phyloP scores from a whole-genome alignment of 2,888 invertebrate genomes.

The Lochmaea capreae region DNA sequence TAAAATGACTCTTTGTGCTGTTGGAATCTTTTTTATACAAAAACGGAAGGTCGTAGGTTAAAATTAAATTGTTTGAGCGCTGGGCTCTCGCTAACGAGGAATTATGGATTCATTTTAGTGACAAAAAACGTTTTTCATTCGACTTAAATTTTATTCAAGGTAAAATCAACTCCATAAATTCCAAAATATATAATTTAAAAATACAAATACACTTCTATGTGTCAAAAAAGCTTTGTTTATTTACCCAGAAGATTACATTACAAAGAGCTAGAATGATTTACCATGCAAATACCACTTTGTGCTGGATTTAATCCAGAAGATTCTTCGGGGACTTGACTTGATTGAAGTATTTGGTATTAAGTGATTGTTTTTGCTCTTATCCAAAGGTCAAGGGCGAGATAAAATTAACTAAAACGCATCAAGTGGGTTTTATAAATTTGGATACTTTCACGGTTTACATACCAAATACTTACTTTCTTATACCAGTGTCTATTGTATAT shows the following conservation, averaged over 20 bases:
- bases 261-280: neutral
- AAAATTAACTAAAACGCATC: neutral
- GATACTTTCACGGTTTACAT: neutral
- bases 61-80: no score
- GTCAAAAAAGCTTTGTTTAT: neutral
- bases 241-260: neutral
- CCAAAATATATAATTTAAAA: no score
- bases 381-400: neutral
- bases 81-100: no score
- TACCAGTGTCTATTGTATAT: no score
- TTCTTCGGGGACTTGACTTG: conserved; percentile 4
- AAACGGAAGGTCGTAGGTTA: no score
- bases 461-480: no score
- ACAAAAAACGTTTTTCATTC: no score
- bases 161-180: no score
- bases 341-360: neutral
- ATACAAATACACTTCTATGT: neutral
- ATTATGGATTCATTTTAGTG: no score
- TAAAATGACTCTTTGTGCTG: no score
- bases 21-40: no score
- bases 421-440: neutral
- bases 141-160: no score
- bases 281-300: neutral
- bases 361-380: neutral
- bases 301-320: conserved; percentile 1